Base-by-base conservation (phyloP, 2,888 invertebrate genomes). In the Polietes domitor region DNA sequence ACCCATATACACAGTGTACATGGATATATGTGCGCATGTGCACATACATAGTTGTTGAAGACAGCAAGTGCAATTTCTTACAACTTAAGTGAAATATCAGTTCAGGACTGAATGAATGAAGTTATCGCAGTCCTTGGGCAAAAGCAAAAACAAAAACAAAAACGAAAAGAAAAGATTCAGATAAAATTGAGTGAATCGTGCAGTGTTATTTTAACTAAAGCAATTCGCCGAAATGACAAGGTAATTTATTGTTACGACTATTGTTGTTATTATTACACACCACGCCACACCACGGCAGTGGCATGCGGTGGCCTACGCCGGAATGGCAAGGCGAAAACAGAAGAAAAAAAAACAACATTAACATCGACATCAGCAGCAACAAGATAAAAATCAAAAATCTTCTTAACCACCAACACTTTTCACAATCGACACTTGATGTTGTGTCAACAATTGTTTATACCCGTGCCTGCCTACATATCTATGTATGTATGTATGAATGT, bases 1-100 rank as follows among this genome's bases (percentile, higher is more conserved):
- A 70, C 43, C 43, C 47, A 47, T 19, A 24, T 63, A 41, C 73
- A 32, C 15, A 76, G 2, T 19, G 41, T 17, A 1, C 37, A 63
- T 61, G 24, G 47, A 1, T 10, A 63, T 21, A 55, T 19, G 65
- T 12, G 17, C n/a, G 37, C 61, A 37, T 37, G 1, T 3, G 37
- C 9, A 37, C 19, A 37, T 43, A 63, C 47, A 55, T 63, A 37
- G 24, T n/a, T 70, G 24, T 72, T 58, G 43, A 79, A 63, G 37
- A 21, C 19, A 47, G 7, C 37, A 10, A 72, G 21, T 50, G 26
- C 47, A 47, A 47, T 47, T 47, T 24, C 24, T 47, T 43, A 43
- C 19, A 19, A 50, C 28, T 68, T 83, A 61, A 74, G 74, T 80
- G 77, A 83, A 83, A 80, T 74, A 83, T 74, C 74, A 83, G 74